Percentiles rank a stretch among this genome's conserved stretches.
These are phyloP conservation scores for Virgularia gustaviana DNA, from an alignment of 92 coral and sea anemone genomes.

Conservation along the genomic window DNA sequence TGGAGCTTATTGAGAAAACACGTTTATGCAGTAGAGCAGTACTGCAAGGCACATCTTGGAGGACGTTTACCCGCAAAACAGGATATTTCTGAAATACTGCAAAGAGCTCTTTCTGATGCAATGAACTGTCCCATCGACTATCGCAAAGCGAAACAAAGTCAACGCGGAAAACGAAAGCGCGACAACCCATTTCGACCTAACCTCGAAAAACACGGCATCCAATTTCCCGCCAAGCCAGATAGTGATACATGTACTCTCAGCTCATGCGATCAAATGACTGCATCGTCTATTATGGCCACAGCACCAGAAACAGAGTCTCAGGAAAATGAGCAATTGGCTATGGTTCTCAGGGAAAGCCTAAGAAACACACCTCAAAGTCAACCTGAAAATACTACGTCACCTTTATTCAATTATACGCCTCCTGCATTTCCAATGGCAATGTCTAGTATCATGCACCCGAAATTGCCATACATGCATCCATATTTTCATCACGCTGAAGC, in stretches of 20 bases:
- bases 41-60: conserved; percentile 10
- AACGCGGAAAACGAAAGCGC: neutral
- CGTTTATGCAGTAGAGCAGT: conserved; percentile 22
- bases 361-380: neutral
- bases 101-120: neutral
- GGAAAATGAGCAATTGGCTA: conserved; percentile 2
- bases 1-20: conserved; percentile 39
- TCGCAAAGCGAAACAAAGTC: neutral
- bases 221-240: no score
- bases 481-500: conserved; percentile 6
- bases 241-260: neutral
- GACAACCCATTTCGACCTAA: neutral
- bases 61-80: conserved; percentile 18
- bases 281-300: neutral
- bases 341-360: conserved; percentile 9
- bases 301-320: conserved; percentile 20
- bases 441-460: neutral
- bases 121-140: neutral
- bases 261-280: neutral
- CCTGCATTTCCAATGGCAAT: neutral
- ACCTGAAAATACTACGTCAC: neutral
- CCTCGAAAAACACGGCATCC: neutral
- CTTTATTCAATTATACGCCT: neutral
- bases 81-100: neutral
- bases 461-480: conserved; percentile 7